phyloP scores from a whole-genome alignment of 2,113 vertebrate species.

The Vulpes ferrilata region DNA sequence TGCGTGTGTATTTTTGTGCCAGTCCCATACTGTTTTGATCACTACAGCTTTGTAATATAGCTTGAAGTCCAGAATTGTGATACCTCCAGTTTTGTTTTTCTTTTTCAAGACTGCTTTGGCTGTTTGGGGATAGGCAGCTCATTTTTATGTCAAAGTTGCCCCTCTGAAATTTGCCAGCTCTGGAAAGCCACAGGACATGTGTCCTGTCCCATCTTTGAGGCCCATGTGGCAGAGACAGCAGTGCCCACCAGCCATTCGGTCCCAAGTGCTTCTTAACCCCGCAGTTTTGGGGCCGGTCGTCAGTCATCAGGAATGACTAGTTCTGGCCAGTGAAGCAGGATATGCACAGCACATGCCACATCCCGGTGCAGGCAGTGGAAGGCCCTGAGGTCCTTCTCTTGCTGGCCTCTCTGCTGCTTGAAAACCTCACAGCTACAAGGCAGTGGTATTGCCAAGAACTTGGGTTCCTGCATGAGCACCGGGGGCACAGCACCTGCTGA shows the following conservation, averaged over 20 bases:
- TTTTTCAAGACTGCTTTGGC: neutral
- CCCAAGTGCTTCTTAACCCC: fast-evolving
- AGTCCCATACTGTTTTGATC: neutral
- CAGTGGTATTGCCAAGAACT: neutral
- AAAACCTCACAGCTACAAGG: neutral
- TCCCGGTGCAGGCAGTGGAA: neutral
- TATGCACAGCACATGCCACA: fast-evolving
- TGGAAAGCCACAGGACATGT: neutral
- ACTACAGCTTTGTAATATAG: neutral
- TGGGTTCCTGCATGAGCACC: neutral
- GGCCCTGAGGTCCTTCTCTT: neutral
- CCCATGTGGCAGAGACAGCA: neutral
- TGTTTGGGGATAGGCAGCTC: neutral
- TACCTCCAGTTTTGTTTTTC: neutral
- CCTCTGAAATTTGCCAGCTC: neutral
- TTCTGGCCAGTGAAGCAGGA: neutral
- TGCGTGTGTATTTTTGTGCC: neutral
- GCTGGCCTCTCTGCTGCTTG: neutral
- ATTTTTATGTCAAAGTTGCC: too few species aligned
- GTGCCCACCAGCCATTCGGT: neutral
- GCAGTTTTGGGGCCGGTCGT: neutral
- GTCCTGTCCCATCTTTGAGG: neutral
- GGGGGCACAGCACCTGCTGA: neutral
- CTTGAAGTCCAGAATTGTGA: neutral
- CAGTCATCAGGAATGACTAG: neutral